Base-by-base conservation (phyloP, 92 coral and sea anemone species). In the Epizoanthus illoricatus region DNA sequence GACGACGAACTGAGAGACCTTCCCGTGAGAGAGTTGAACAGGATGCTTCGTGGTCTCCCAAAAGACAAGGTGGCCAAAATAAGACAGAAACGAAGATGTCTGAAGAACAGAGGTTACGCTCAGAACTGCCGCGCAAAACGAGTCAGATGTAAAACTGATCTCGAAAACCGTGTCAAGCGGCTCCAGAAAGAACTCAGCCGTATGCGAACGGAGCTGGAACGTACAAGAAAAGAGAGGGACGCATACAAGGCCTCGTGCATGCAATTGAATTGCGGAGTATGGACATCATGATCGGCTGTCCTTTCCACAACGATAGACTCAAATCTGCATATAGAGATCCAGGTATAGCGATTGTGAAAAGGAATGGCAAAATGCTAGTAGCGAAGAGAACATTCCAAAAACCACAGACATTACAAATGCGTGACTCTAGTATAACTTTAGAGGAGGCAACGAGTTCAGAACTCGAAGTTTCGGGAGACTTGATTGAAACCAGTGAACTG, bases 91-190 rank as follows among this genome's bases (percentile, higher is more conserved):
- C 87, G 96, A 6, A 69, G 96, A 16, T 90, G 87, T 49, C 86
- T 92, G 11, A 92, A 92, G 55, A 92, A 92, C 63, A 84, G 96
- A 49, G 89, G 84, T 8, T 92, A 92, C 24, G 93, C 93, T 21
- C 88, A 84, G 71, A 79, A 81, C 18, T 92, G 96, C 81, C 86
- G 96, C 10, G 61, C 65, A n/a, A 88, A 88, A 54, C 83, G 93
- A 20, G 80, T 80, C 0, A 57, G 66, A 73, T 69, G 61, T 43
- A 84, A 87, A 63, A 68, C 56, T 54, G 74, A 59, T 19, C 80
- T 92, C 11, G 69, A 85, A 42, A 60, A n/a, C 66, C 73, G 72
- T 45, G 90, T 90, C 17, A 61, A 80, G 5, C 5, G 61, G 3
- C 23, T 89, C 3, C 59, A 80, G 15, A 89, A 58, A 56, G 86